These are phyloP conservation scores for Tenthredo livida DNA, from an alignment of 2,888 invertebrate genomes.

Conservation along the genomic window DNA sequence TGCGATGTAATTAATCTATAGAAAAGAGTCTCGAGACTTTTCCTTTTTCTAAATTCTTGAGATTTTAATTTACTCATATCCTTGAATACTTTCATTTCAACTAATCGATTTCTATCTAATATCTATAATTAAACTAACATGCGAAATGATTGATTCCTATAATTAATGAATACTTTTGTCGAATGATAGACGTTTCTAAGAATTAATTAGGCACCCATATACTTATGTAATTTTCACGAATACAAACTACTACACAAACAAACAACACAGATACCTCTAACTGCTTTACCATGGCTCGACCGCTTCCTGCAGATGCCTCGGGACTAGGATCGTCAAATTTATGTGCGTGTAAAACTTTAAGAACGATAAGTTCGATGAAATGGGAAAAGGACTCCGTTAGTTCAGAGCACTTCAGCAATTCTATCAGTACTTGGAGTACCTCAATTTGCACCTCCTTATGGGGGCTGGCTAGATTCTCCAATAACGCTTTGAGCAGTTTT, in stretches of 20 bases:
- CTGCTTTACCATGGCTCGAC: slow-evolving; percentile 78
- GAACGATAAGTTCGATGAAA: slow-evolving; percentile 94
- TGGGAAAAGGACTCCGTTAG: slow-evolving; percentile 90
- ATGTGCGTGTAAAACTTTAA: slow-evolving; percentile 94
- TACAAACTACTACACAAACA: slow-evolving; percentile 31
- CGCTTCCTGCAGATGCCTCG: slow-evolving; percentile 64
- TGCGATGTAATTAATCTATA: not conserved
- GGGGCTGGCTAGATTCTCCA: slow-evolving; percentile 85
- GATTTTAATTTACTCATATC: not conserved
- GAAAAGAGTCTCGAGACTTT: not conserved
- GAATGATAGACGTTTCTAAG: not conserved
- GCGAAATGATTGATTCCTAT: not conserved
- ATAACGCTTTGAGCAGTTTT: slow-evolving; percentile 84
- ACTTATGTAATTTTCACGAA: not conserved
- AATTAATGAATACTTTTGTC: not conserved
- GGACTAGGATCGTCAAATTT: slow-evolving; percentile 77
- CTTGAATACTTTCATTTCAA: not conserved
- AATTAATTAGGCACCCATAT: not conserved
- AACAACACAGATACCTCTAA: slow-evolving; percentile 67
- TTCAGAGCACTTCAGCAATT: slow-evolving; percentile 89
- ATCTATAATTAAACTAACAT: not conserved
- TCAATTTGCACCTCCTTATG: slow-evolving; percentile 86
- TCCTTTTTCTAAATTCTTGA: not conserved
- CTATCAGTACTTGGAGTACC: slow-evolving; percentile 90
- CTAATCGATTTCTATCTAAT: not conserved